Evolutionary conservation across 2,797 vertebrate genomes (phyloP).

Genomic region (Coregonus suidteri): DNA sequence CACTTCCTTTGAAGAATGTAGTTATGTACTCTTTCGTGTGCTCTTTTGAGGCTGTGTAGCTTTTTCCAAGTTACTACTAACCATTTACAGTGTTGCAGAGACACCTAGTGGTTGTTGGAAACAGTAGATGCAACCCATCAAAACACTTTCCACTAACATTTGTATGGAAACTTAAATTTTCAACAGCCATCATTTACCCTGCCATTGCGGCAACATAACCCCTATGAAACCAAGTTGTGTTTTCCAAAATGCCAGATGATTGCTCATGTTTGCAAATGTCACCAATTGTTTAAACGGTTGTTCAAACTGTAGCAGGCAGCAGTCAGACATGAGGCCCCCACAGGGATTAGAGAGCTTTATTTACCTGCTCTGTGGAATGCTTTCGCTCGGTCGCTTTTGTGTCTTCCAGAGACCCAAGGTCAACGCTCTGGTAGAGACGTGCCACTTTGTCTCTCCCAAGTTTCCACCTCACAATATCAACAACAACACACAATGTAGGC

Average conservation of each 20-base stretch:
- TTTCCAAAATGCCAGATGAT: constrained; percentile 67
- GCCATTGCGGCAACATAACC: constrained; percentile 41
- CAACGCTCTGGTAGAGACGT: constrained; percentile 69
- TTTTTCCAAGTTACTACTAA: not conserved
- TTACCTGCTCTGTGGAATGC: constrained; percentile 83
- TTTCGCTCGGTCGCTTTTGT: constrained; percentile 75
- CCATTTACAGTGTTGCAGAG: not conserved
- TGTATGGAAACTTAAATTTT: constrained; percentile 8
- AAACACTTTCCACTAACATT: not conserved
- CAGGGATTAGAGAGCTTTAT: constrained; percentile 78
- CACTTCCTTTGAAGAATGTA: not conserved
- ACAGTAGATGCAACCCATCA: constrained; percentile 17
- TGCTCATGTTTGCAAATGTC: constrained; percentile 76
- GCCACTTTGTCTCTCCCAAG: constrained; percentile 68
- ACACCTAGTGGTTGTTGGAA: constrained; percentile 16
- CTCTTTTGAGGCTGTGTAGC: not conserved
- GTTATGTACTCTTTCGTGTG: not conserved
- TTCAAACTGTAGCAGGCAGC: constrained; percentile 60
- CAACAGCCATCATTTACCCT: constrained; percentile 26
- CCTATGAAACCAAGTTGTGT: constrained; percentile 60
- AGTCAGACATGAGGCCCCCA: constrained; percentile 65
- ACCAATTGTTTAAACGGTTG: constrained; percentile 76
- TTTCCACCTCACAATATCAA: constrained; percentile 79
- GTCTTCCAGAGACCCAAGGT: constrained; percentile 78
- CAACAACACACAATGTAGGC: constrained; percentile 76